Percentiles rank a stretch among this genome's conserved stretches.
These are phyloP conservation scores for Mola mola DNA, from an alignment of 2,113 vertebrate genomes.

Conservation along the genomic window DNA sequence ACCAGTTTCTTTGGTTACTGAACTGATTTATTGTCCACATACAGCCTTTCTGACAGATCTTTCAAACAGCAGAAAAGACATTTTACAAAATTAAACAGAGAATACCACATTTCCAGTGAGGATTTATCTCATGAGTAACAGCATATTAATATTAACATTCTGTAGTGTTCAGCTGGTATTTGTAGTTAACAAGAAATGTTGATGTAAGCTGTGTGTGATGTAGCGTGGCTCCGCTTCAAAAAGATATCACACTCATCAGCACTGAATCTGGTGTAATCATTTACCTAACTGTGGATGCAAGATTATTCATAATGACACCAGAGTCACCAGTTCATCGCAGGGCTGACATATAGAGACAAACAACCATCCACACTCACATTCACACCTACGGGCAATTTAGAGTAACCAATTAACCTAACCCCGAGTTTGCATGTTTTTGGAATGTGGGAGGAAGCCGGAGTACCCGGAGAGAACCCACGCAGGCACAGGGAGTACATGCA, in stretches of 20 bases:
- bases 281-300: slow-evolving; percentile 44
- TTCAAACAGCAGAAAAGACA: slow-evolving; percentile 17
- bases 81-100: slow-evolving; percentile 10
- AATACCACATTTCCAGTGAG: too few species aligned
- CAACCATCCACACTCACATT: too few species aligned
- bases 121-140: background rate
- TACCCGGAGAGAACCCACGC: too few species aligned
- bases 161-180: background rate
- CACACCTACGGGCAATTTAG: too few species aligned
- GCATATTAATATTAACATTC: background rate
- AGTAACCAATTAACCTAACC: too few species aligned
- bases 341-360: too few species aligned
- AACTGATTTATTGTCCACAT: slow-evolving; percentile 13
- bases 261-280: slow-evolving; percentile 53
- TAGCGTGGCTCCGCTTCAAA: slow-evolving; percentile 20
- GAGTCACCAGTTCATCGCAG: too few species aligned
- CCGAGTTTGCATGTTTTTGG: too few species aligned
- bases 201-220: slow-evolving; percentile 45
- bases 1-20: slow-evolving; percentile 54
- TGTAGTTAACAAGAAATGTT: slow-evolving; percentile 48
- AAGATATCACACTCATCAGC: slow-evolving; percentile 63
- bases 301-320: background rate
- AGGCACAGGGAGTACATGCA: too few species aligned
- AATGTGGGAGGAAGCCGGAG: too few species aligned
- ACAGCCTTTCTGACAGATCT: too few species aligned